phyloP scores from a whole-genome alignment of 2,797 vertebrate species.

The Catamblyrhynchus diadema region DNA sequence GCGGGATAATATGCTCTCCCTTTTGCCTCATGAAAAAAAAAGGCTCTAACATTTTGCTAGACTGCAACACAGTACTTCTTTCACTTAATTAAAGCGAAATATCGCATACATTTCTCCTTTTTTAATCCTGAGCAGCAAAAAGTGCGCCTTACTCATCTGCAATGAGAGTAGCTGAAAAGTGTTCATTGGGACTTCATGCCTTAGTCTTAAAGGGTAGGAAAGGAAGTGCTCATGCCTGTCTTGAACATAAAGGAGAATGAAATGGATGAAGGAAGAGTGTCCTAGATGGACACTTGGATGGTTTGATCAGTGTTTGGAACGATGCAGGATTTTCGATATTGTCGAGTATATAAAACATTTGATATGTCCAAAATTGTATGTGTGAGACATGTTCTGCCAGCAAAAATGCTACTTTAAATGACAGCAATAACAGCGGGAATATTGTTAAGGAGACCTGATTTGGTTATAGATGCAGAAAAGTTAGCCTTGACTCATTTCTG shows the following conservation, averaged over 20 bases:
- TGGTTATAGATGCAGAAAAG: neutral
- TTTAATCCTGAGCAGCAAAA: neutral
- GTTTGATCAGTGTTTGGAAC: neutral
- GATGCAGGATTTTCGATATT: neutral
- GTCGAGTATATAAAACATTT: neutral
- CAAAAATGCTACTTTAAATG: neutral
- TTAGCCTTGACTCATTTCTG: neutral
- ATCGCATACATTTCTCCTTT: neutral
- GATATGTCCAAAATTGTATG: neutral
- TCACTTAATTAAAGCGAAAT: neutral
- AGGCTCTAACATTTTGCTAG: neutral
- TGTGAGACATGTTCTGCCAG: neutral
- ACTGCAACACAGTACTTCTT: neutral
- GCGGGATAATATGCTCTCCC: neutral
- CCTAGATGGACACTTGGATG: neutral
- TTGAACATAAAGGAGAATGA: neutral
- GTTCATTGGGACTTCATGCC: neutral
- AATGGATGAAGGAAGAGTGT: neutral
- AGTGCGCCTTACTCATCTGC: neutral
- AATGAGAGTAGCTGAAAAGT: neutral
- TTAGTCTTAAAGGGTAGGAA: neutral
- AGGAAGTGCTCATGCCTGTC: neutral
- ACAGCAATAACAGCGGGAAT: neutral
- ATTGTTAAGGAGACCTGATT: neutral
- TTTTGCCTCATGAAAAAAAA: neutral